Conservation (phyloP, 92 coral and sea anemone species). For the Chrysogorgia sp. region DNA sequence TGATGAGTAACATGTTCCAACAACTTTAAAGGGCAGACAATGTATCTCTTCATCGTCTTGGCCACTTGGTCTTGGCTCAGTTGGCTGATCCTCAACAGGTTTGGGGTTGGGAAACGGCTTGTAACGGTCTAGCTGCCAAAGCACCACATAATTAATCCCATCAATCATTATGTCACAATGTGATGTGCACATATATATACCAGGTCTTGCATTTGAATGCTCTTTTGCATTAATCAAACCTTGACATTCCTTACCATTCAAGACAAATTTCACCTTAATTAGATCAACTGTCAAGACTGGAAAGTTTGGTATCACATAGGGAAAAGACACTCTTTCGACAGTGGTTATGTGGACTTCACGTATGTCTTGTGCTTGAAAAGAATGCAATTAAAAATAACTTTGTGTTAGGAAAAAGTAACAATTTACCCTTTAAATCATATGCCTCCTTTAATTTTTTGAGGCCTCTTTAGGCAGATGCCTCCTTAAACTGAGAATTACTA, state of each 20-base stretch:
- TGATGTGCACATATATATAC: constrained; percentile 40
- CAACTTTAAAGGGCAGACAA: constrained; percentile 59
- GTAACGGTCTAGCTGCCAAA: constrained; percentile 40
- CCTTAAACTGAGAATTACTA: too few species aligned
- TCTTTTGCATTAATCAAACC: constrained; percentile 16
- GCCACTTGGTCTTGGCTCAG: not conserved
- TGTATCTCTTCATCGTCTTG: not conserved
- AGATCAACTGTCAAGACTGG: constrained; percentile 60
- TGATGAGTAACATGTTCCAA: constrained; percentile 56
- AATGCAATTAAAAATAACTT: too few species aligned
- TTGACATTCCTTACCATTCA: constrained; percentile 34
- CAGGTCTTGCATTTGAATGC: constrained; percentile 11
- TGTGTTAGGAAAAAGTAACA: too few species aligned
- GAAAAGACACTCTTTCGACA: too few species aligned
- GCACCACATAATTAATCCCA: constrained; percentile 31
- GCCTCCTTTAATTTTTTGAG: too few species aligned
- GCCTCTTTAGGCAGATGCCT: too few species aligned
- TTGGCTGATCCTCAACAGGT: constrained; percentile 4
- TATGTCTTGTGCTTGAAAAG: too few species aligned
- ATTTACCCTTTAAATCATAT: too few species aligned
- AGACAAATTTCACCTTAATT: constrained; percentile 22
- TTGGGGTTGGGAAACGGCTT: not conserved
- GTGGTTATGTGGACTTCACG: too few species aligned
- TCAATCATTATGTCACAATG: constrained; percentile 40
- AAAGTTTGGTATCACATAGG: constrained; percentile 58